Evolutionary conservation across 2,797 vertebrate genomes (phyloP).

Genomic region (Sebastes oblongus): DNA sequence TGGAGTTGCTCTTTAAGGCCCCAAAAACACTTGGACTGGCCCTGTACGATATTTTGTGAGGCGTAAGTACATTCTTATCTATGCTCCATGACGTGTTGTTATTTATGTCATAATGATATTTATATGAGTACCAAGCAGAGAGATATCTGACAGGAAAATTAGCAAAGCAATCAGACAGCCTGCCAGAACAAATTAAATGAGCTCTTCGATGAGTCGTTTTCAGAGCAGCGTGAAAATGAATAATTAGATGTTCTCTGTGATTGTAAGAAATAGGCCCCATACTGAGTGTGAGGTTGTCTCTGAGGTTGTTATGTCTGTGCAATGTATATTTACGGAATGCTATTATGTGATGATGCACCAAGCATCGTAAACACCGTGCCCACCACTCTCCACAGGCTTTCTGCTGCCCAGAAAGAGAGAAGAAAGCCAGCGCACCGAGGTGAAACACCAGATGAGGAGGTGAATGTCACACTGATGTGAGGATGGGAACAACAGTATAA

Average conservation of each 20-base stretch:
- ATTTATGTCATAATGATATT: background rate
- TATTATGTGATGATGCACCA: background rate
- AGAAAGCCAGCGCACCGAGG: background rate
- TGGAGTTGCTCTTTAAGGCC: background rate
- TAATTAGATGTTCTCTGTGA: background rate
- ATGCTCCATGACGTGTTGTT: background rate
- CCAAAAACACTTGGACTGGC: background rate
- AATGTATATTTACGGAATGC: background rate
- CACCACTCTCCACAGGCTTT: background rate
- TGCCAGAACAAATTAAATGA: background rate
- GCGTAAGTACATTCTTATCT: background rate
- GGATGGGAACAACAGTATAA: background rate
- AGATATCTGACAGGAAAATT: background rate
- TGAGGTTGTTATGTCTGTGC: background rate
- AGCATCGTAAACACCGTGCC: too few relatives aligned
- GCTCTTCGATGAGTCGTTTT: background rate
- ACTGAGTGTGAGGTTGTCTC: background rate
- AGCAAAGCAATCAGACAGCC: background rate
- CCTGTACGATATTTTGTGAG: background rate
- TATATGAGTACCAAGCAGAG: background rate
- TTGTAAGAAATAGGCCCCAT: background rate
- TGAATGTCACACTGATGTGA: slow-evolving; percentile 21
- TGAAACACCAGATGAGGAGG: background rate
- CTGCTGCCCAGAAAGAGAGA: background rate
- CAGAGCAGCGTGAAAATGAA: background rate